phyloP scores from a whole-genome alignment of 35 echinoderm and acorn worm species.

The Ophioderma brevispina region DNA sequence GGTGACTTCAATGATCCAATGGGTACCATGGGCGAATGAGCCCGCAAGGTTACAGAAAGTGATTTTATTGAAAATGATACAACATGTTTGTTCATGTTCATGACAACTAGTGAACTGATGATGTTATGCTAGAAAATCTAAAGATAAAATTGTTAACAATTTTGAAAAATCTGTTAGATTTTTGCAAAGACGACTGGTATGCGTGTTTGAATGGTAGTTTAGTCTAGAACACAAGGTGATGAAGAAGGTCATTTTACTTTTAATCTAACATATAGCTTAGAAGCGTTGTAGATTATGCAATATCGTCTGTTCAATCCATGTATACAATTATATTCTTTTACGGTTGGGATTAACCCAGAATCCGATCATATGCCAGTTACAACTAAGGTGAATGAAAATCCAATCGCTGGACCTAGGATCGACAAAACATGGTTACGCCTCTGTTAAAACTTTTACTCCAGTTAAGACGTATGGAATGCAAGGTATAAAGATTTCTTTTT shows the following conservation, averaged over 20 bases:
- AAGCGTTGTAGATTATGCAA: constrained; percentile 16
- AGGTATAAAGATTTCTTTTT: background rate
- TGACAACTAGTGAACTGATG: background rate
- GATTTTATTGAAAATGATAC: background rate
- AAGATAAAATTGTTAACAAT: background rate
- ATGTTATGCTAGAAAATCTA: background rate
- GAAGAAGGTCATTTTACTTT: constrained; percentile 20
- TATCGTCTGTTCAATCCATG: background rate
- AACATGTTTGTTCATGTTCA: background rate
- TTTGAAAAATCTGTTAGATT: constrained; percentile 2
- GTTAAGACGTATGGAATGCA: background rate
- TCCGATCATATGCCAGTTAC: constrained; percentile 30
- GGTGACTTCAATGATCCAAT: too few relatives aligned
- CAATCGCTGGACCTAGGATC: background rate
- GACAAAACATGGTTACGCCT: background rate
- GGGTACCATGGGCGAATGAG: too few relatives aligned
- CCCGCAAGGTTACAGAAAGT: too few relatives aligned
- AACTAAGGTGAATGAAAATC: background rate
- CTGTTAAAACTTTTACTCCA: background rate
- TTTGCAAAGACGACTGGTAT: constrained; percentile 9
- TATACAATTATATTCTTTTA: constrained; percentile 1
- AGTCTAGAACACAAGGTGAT: background rate
- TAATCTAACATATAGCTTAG: background rate
- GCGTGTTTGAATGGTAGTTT: constrained; percentile 26
- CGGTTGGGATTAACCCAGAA: background rate